A percentile compares a stretch with the other conserved stretches of the same genome.
phyloP scores from a whole-genome alignment of 2,797 vertebrate genomes.

The Sphaeramia orbicularis region DNA sequence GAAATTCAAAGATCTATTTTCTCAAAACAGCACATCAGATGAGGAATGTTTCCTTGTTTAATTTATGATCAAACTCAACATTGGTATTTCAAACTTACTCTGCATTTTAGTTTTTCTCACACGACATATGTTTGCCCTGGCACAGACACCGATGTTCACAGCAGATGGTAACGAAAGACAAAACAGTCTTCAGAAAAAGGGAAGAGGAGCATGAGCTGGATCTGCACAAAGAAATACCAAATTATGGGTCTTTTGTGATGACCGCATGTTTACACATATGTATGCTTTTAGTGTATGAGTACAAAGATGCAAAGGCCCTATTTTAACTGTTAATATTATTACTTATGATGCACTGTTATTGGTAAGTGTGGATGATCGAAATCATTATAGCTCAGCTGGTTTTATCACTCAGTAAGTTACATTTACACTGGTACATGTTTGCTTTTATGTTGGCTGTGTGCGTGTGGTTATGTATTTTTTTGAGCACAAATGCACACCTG shows the following conservation, averaged over 20 bases:
- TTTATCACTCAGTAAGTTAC: not conserved
- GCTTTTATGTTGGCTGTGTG: not conserved
- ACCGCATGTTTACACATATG: not conserved
- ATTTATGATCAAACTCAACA: not conserved
- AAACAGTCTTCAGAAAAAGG: constrained; percentile 7
- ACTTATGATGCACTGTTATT: too few species aligned
- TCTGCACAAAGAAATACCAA: not conserved
- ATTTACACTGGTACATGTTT: constrained; percentile 1
- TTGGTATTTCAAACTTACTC: not conserved
- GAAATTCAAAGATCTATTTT: constrained; percentile 16
- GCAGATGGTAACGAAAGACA: constrained; percentile 38
- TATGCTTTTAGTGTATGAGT: too few species aligned
- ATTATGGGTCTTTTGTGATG: constrained; percentile 1
- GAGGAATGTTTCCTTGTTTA: not conserved
- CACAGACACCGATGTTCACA: constrained; percentile 13
- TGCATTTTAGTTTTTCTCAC: not conserved
- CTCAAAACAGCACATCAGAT: not conserved
- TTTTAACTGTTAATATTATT: too few species aligned
- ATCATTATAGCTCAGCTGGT: not conserved
- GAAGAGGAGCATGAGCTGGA: not conserved
- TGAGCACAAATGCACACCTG: constrained; percentile 1
- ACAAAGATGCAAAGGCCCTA: too few species aligned
- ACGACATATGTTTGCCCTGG: constrained; percentile 1
- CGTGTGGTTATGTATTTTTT: not conserved
- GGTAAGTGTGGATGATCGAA: not conserved